phyloP scores from a whole-genome alignment of 2,888 invertebrate species.

The Machimus atricapillus region DNA sequence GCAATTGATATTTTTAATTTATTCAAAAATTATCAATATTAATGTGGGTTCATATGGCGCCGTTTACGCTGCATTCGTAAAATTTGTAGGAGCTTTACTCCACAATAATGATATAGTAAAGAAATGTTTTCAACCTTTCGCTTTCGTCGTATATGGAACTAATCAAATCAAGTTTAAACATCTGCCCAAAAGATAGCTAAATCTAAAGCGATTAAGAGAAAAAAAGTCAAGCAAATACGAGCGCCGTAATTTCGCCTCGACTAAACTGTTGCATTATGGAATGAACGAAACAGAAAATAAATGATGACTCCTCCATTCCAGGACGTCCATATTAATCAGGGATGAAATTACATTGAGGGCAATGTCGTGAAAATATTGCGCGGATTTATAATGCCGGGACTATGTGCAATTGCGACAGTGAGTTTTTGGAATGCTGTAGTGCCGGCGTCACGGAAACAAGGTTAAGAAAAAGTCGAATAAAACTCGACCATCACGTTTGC shows the following conservation, averaged over 20 bases:
- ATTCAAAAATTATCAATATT: too few species aligned
- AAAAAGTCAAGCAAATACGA: neutral
- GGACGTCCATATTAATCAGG: conserved; percentile 38
- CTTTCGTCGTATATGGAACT: too few species aligned
- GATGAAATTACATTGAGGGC: conserved; percentile 44
- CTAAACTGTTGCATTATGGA: conserved; percentile 23
- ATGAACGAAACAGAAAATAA: conserved; percentile 33
- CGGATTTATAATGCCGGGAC: conserved; percentile 25
- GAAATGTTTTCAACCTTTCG: too few species aligned
- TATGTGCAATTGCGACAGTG: neutral
- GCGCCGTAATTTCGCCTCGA: neutral
- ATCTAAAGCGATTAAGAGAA: neutral
- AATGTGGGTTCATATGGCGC: too few species aligned
- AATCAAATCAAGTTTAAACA: neutral
- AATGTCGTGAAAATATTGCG: conserved; percentile 30
- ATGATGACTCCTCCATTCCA: conserved; percentile 22
- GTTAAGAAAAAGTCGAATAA: conserved; percentile 40
- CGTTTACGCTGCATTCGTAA: too few species aligned
- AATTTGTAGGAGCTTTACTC: too few species aligned
- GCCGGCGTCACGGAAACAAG: neutral
- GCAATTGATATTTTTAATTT: too few species aligned
- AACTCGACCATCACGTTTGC: conserved; percentile 45
- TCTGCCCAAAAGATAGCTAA: neutral
- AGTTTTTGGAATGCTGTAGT: neutral
- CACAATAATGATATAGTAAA: too few species aligned